Percentiles rank a stretch among this genome's conserved stretches.
These are phyloP conservation scores for Solenopsis invicta DNA, from an alignment of 1,140 invertebrate genomes.

Conservation along the genomic window DNA sequence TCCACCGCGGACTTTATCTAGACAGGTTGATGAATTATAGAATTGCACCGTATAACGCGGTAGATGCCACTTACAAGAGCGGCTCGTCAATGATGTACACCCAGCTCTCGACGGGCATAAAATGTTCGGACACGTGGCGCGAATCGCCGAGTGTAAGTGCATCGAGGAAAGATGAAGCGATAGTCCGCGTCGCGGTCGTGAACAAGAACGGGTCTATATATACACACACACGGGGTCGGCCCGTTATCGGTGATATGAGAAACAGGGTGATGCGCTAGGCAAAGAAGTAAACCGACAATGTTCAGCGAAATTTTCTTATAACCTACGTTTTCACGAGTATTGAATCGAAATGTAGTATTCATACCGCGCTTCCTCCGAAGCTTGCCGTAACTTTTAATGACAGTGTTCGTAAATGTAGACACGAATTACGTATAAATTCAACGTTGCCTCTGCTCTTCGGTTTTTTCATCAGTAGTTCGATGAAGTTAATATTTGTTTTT, in stretches of 20 bases:
- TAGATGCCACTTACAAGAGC: conserved; percentile 37
- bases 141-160: conserved; percentile 17
- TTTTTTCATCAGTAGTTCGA: background rate
- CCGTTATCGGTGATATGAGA: background rate
- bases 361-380: background rate
- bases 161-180: conserved; percentile 41
- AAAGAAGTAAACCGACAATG: background rate
- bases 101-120: conserved; percentile 31
- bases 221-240: background rate
- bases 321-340: background rate
- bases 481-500: conserved; percentile 14
- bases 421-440: too few species aligned
- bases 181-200: conserved; percentile 25
- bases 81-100: conserved; percentile 31
- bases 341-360: background rate
- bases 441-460: background rate
- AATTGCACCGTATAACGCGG: background rate
- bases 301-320: conserved; percentile 17
- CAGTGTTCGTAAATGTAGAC: background rate
- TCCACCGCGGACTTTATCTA: conserved; percentile 3
- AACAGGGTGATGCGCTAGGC: background rate
- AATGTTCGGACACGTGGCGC: conserved; percentile 50
- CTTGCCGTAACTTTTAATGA: background rate
- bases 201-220: background rate
- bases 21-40: conserved; percentile 45